Conservation (phyloP, 92 coral and sea anemone genomes). For the Parazoanthus atlanticus region DNA sequence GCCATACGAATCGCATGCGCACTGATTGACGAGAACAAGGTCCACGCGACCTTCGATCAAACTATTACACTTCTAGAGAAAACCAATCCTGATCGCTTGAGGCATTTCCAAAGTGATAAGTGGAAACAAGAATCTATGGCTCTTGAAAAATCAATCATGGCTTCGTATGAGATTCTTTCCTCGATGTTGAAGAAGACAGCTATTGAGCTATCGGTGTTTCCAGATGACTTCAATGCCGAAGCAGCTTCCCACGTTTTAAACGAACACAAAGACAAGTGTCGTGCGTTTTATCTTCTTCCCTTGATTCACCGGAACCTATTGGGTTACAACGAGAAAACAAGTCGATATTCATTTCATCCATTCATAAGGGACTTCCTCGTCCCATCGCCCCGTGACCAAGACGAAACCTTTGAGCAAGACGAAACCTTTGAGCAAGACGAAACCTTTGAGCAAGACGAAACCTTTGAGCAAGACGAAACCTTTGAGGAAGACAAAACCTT, state of each 20-base stretch:
- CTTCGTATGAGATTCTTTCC: not conserved
- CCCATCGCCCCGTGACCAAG: no score
- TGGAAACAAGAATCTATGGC: conserved; percentile 1
- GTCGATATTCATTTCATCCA: conserved; percentile 6
- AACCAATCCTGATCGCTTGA: not conserved
- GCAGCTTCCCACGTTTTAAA: not conserved
- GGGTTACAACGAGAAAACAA: not conserved
- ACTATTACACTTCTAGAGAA: not conserved
- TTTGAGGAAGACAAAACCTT: no score
- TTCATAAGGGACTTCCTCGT: not conserved
- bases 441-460: no score
- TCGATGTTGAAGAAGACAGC: not conserved
- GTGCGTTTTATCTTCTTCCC: conserved; percentile 16
- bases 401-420: no score
- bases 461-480: no score
- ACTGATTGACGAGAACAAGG: not conserved
- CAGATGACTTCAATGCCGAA: not conserved
- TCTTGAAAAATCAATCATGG: not conserved
- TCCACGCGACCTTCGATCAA: conserved; percentile 3
- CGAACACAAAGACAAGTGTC: not conserved
- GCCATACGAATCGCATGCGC: not conserved
- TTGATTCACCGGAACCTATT: not conserved
- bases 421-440: no score
- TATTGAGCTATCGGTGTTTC: not conserved
- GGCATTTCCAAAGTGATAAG: not conserved